Evolutionary conservation across 1,140 invertebrate genomes (phyloP).

Genomic region (Phocides pigmalion): DNA sequence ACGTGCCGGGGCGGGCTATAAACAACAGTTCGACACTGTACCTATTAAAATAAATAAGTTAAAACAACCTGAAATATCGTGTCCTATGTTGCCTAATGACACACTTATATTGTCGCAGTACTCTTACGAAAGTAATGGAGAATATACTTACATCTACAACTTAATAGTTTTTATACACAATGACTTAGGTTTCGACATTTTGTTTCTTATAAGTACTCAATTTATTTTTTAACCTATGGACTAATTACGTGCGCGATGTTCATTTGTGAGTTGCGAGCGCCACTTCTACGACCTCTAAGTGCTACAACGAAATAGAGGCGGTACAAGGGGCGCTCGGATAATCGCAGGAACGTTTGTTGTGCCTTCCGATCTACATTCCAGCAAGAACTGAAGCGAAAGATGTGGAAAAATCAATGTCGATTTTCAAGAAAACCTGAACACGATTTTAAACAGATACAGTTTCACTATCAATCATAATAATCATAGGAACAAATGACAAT

Average conservation of each 20-base stretch:
- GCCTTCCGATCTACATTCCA: slow-evolving; percentile 55
- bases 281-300: slow-evolving; percentile 40
- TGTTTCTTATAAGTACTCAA: slow-evolving; percentile 82
- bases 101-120: slow-evolving; percentile 75
- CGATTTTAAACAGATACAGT: slow-evolving; percentile 67
- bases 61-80: slow-evolving; percentile 65
- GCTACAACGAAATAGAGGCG: slow-evolving; percentile 38
- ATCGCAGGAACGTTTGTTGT: slow-evolving; percentile 53
- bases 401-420: slow-evolving; percentile 77
- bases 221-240: slow-evolving; percentile 75
- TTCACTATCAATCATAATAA: slow-evolving; percentile 75
- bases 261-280: slow-evolving; percentile 50
- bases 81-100: slow-evolving; percentile 77
- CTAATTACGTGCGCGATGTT: slow-evolving; percentile 76
- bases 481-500: slow-evolving; percentile 82
- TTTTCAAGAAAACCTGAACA: slow-evolving; percentile 82
- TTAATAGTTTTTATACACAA: slow-evolving; percentile 82
- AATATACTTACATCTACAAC: slow-evolving; percentile 80
- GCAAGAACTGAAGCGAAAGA: slow-evolving; percentile 55
- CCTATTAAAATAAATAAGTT: slow-evolving; percentile 78
- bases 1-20: slow-evolving; percentile 37
- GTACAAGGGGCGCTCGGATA: slow-evolving; percentile 49
- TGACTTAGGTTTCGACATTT: slow-evolving; percentile 83
- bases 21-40: slow-evolving; percentile 46
- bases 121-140: slow-evolving; percentile 78